Percentiles rank a stretch among this genome's conserved stretches.
Conservation (phyloP, 2,888 invertebrate species). For the Philaethria dido region DNA sequence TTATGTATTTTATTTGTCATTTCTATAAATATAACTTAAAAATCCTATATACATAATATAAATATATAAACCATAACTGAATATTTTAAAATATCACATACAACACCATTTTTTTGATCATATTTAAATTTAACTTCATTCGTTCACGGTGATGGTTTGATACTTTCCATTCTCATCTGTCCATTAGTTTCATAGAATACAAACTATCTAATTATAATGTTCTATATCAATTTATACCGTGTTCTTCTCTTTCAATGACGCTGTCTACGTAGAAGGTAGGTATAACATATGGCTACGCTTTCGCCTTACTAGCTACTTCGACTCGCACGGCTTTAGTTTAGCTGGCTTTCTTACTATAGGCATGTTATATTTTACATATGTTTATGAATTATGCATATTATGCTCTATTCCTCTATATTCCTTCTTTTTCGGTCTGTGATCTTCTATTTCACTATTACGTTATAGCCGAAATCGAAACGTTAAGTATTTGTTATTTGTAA, state of each 20-base stretch:
- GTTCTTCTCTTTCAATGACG: slow-evolving; percentile 52
- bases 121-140: slow-evolving; percentile 28
- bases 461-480: background rate
- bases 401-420: slow-evolving; percentile 19
- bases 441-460: background rate
- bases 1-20: slow-evolving; percentile 13
- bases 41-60: background rate
- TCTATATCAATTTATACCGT: slow-evolving; percentile 46
- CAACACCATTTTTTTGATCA: background rate
- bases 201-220: slow-evolving; percentile 46
- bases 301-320: slow-evolving; percentile 54
- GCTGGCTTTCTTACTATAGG: slow-evolving; percentile 37
- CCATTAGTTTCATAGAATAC: slow-evolving; percentile 55
- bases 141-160: slow-evolving; percentile 81
- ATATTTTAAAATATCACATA: background rate
- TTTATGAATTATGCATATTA: slow-evolving; percentile 17
- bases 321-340: slow-evolving; percentile 52
- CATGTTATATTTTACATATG: slow-evolving; percentile 15
- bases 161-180: slow-evolving; percentile 58
- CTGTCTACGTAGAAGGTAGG: slow-evolving; percentile 73
- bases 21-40: background rate
- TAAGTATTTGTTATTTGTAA: background rate
- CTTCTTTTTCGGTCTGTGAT: background rate
- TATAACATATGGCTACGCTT: slow-evolving; percentile 53
- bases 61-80: slow-evolving; percentile 5